Evolutionary conservation across 2,797 vertebrate species (phyloP).

Genomic region (Xiphorhynchus erythropygius): DNA sequence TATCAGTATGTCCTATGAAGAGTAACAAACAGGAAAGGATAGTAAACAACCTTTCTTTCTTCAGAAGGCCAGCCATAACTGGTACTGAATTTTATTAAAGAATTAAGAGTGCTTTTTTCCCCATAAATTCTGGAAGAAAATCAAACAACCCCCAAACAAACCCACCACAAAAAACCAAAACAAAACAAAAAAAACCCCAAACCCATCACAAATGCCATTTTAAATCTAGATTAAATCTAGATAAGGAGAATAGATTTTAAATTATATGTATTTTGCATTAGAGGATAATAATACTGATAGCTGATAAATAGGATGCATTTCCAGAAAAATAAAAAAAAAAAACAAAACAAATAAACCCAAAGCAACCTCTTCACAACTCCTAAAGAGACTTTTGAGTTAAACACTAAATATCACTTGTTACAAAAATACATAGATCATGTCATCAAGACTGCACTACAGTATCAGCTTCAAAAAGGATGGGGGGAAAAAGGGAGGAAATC

Average conservation of each 20-base stretch:
- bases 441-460: neutral
- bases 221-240: neutral
- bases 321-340: neutral
- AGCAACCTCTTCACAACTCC: neutral
- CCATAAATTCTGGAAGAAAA: neutral
- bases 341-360: neutral
- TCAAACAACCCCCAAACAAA: neutral
- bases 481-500: neutral
- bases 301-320: neutral
- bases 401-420: neutral
- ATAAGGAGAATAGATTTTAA: neutral
- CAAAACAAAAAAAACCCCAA: no score
- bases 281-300: neutral
- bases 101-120: neutral
- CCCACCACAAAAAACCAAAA: neutral
- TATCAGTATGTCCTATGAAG: neutral
- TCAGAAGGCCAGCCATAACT: neutral
- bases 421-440: neutral
- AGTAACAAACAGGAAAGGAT: neutral
- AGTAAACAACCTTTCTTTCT: neutral
- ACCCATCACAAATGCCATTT: neutral
- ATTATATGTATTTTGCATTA: neutral
- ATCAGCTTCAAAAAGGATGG: neutral
- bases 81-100: neutral
- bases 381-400: neutral